Conservation (phyloP, 2,888 invertebrate species). For the Carabus problematicus region DNA sequence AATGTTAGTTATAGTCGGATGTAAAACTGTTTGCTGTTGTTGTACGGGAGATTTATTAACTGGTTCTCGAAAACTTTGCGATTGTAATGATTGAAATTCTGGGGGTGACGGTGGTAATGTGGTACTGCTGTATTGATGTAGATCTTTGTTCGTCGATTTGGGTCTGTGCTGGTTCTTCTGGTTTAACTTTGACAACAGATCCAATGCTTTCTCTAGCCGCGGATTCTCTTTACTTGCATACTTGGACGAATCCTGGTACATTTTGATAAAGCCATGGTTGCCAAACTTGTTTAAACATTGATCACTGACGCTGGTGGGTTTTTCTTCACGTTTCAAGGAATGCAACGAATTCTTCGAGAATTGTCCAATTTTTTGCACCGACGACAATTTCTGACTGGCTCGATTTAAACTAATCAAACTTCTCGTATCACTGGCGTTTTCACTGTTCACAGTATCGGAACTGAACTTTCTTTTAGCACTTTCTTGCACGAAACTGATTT, state of each 20-base stretch:
- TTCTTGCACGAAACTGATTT: conserved; percentile 53
- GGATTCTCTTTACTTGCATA: conserved; percentile 36
- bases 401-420: conserved; percentile 41
- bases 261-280: conserved; percentile 38
- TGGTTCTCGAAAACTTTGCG: conserved; percentile 47
- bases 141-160: conserved; percentile 45
- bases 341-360: conserved; percentile 43
- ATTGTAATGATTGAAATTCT: conserved; percentile 56
- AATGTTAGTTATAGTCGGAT: conserved; percentile 57
- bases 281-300: conserved; percentile 41
- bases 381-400: conserved; percentile 31
- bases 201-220: conserved; percentile 44
- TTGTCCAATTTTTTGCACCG: conserved; percentile 38
- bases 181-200: conserved; percentile 44
- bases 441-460: conserved; percentile 48
- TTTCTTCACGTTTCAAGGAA: conserved; percentile 34
- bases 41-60: conserved; percentile 50
- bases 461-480: conserved; percentile 53
- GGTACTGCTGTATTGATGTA: conserved; percentile 9
- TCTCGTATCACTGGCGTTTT: conserved; percentile 43
- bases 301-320: conserved; percentile 10
- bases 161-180: conserved; percentile 43
- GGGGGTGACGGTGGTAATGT: conserved; percentile 51
- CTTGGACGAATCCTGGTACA: conserved; percentile 27
- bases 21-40: conserved; percentile 53